Evolutionary conservation across 1,140 invertebrate species (phyloP).

Genomic region (Eupeodes corollae): DNA sequence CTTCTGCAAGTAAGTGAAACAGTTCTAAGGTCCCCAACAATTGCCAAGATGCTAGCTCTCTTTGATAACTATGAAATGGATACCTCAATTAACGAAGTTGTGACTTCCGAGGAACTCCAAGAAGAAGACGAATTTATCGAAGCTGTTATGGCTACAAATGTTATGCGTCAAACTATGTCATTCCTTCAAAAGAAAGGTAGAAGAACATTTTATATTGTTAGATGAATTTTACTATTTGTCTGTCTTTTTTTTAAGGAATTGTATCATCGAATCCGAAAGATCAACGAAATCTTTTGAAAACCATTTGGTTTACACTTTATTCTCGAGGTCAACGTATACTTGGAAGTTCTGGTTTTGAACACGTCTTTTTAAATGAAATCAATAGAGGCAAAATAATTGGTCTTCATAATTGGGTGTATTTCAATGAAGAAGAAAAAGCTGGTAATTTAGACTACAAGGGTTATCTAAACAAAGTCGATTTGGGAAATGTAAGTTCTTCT

Average conservation of each 20-base stretch:
- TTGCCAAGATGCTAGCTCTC: slow-evolving; percentile 51
- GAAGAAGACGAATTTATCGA: slow-evolving; percentile 69
- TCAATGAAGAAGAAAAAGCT: slow-evolving; percentile 59
- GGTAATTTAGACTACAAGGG: slow-evolving; percentile 62
- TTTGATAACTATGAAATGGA: slow-evolving; percentile 69
- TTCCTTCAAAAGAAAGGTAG: slow-evolving; percentile 53
- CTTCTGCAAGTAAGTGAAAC: slow-evolving; percentile 26
- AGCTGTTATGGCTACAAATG: slow-evolving; percentile 54
- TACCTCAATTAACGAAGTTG: slow-evolving; percentile 55
- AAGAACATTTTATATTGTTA: not conserved
- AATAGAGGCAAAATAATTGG: slow-evolving; percentile 61
- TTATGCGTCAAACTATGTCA: slow-evolving; percentile 60
- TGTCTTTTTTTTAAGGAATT: slow-evolving; percentile 26
- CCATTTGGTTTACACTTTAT: slow-evolving; percentile 72
- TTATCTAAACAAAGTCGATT: slow-evolving; percentile 55
- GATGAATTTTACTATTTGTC: not conserved
- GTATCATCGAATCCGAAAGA: slow-evolving; percentile 46
- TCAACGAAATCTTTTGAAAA: slow-evolving; percentile 58
- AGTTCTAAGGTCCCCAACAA: slow-evolving; percentile 43
- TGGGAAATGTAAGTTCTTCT: slow-evolving; percentile 47
- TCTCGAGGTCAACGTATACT: slow-evolving; percentile 60
- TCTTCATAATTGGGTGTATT: slow-evolving; percentile 82
- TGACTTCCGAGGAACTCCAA: slow-evolving; percentile 57
- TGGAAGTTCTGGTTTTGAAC: slow-evolving; percentile 78
- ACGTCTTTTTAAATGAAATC: slow-evolving; percentile 73